Conservation (phyloP, 2,797 vertebrate genomes). For the Dendrocincla fuliginosa region DNA sequence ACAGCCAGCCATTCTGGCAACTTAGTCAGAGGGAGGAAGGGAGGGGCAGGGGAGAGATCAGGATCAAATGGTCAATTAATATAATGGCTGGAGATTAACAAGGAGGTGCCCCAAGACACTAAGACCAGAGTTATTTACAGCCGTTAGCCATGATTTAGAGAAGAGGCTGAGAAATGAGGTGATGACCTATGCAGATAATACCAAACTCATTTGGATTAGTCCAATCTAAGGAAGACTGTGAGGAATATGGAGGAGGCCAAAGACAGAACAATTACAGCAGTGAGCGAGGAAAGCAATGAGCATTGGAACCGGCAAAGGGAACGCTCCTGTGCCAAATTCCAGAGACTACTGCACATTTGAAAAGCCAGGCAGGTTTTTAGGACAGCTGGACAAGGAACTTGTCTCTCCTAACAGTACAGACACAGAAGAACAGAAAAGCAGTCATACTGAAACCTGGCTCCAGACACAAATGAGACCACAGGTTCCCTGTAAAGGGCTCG, state of each 20-base stretch:
- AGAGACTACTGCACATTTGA: neutral
- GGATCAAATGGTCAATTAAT: constrained; percentile 52
- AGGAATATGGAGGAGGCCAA: neutral
- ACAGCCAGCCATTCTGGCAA: neutral
- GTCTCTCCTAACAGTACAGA: neutral
- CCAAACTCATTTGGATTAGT: neutral
- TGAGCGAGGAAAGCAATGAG: neutral
- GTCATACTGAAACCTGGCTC: neutral
- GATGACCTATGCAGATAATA: neutral
- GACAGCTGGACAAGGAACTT: neutral
- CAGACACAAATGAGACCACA: fast-evolving
- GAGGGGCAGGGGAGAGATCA: neutral
- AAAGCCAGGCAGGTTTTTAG: neutral
- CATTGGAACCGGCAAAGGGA: neutral
- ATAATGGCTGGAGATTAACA: constrained; percentile 42
- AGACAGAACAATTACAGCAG: neutral
- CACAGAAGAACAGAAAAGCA: neutral
- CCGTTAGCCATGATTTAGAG: neutral
- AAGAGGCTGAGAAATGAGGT: constrained; percentile 14
- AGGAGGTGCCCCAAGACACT: constrained; percentile 28
- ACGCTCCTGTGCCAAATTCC: neutral
- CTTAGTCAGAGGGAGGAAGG: neutral
- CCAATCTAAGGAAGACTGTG: neutral
- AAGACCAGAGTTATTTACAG: constrained; percentile 32
- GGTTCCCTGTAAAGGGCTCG: neutral